These are phyloP conservation scores for Periphyllus acericola DNA, from an alignment of 2,888 invertebrate species.

Conservation along the genomic window DNA sequence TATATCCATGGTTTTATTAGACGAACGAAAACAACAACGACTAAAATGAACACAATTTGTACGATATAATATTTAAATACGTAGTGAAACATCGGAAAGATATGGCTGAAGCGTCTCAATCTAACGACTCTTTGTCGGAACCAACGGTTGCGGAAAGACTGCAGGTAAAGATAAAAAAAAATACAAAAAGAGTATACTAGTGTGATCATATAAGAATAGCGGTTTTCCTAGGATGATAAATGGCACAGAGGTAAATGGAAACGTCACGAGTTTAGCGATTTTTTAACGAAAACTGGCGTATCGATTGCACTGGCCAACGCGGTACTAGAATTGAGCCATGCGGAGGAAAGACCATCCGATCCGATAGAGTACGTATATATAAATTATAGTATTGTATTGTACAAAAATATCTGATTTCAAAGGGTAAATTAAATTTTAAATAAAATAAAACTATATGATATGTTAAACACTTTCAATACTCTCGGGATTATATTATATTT, in stretches of 20 bases:
- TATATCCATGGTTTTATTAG: too few species aligned
- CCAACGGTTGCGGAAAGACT: too few species aligned
- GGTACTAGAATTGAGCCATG: neutral
- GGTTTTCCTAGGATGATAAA: neutral
- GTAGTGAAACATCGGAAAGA: too few species aligned
- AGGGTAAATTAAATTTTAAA: neutral
- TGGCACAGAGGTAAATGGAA: neutral
- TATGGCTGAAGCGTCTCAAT: too few species aligned
- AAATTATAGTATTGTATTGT: neutral
- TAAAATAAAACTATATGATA: neutral
- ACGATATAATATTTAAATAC: too few species aligned
- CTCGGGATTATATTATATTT: neutral
- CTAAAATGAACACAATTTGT: too few species aligned
- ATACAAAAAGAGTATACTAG: neutral
- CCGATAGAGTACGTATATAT: slow-evolving; percentile 36
- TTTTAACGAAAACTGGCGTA: slow-evolving; percentile 2
- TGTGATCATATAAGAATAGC: too few species aligned
- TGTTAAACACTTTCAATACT: neutral
- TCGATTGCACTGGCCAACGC: neutral
- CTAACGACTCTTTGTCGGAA: too few species aligned
- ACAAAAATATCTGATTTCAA: neutral
- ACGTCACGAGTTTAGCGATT: slow-evolving; percentile 43
- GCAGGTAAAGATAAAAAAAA: too few species aligned
- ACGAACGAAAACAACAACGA: too few species aligned
- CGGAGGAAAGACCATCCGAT: neutral